Percentiles rank a stretch among this genome's conserved stretches.
These are phyloP conservation scores for Psilopogon haemacephalus DNA, from an alignment of 2,113 vertebrate species.

Conservation along the genomic window DNA sequence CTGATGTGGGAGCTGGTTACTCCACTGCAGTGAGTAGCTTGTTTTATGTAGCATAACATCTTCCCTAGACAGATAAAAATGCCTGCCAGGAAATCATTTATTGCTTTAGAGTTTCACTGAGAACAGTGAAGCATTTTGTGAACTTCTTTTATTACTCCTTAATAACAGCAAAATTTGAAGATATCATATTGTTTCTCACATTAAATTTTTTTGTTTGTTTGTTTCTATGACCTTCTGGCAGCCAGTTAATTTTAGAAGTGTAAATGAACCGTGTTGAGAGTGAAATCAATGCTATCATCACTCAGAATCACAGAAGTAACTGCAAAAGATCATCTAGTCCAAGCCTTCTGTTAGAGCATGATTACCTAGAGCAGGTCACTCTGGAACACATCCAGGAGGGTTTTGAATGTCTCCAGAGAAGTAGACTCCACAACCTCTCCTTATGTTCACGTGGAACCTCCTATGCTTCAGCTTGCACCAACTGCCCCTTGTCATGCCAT, in stretches of 20 bases:
- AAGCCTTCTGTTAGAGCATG: no score
- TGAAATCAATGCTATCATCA: not conserved
- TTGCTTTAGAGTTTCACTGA: not conserved
- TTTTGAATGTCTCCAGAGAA: no score
- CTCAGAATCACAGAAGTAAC: no score
- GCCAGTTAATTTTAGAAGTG: not conserved
- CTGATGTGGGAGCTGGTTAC: fast-evolving
- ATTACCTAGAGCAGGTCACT: no score
- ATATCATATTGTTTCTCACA: not conserved
- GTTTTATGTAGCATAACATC: not conserved
- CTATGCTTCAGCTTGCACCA: no score
- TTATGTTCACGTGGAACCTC: no score
- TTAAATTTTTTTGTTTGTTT: not conserved
- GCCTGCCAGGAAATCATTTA: not conserved
- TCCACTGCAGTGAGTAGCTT: not conserved
- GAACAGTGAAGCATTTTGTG: not conserved
- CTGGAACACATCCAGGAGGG: no score
- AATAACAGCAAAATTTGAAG: not conserved
- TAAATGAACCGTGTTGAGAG: not conserved
- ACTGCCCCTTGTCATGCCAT: no score
- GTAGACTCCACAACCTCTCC: no score
- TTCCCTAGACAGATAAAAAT: not conserved
- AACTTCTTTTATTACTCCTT: not conserved
- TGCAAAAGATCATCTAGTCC: no score
- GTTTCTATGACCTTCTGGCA: not conserved